phyloP scores from a whole-genome alignment of 1,140 invertebrate genomes.

The Nasonia giraulti region DNA sequence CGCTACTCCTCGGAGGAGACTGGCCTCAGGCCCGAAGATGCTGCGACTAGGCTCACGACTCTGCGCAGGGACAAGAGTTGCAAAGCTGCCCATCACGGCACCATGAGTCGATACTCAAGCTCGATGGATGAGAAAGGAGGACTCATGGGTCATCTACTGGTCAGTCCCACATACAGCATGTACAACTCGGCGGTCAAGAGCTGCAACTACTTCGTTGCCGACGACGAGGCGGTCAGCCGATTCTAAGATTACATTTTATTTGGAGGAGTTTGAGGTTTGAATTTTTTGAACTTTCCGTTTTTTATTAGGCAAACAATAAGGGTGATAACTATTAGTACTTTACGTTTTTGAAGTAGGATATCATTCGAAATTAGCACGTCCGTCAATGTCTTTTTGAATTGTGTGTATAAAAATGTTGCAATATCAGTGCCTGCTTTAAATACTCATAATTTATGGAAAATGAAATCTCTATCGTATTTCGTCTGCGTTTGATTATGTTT shows the following conservation, averaged over 20 bases:
- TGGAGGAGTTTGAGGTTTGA: not conserved
- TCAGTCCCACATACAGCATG: slow-evolving; percentile 71
- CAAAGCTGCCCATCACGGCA: slow-evolving; percentile 22
- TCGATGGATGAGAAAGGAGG: slow-evolving; percentile 64
- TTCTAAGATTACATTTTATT: slow-evolving; percentile 61
- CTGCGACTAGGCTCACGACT: not conserved
- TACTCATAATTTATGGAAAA: slow-evolving; percentile 27
- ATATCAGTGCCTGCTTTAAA: slow-evolving; percentile 40
- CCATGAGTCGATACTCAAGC: slow-evolving; percentile 59
- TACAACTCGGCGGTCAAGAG: slow-evolving; percentile 67
- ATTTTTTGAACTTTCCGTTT: not conserved
- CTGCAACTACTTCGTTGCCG: slow-evolving; percentile 69
- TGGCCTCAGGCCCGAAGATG: slow-evolving; percentile 19
- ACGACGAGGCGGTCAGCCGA: slow-evolving; percentile 71
- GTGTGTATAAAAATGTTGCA: slow-evolving; percentile 22
- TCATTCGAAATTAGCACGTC: not conserved
- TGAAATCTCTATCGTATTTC: not conserved
- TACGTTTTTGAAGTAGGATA: no score
- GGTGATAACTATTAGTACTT: no score
- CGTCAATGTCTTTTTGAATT: slow-evolving; percentile 15
- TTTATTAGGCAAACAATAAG: not conserved
- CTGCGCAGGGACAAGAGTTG: slow-evolving; percentile 32
- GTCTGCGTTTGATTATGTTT: slow-evolving; percentile 3
- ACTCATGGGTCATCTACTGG: slow-evolving; percentile 56
- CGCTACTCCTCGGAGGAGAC: slow-evolving; percentile 35